Conservation (phyloP, 2,888 invertebrate genomes). For the Timema cristinae region DNA sequence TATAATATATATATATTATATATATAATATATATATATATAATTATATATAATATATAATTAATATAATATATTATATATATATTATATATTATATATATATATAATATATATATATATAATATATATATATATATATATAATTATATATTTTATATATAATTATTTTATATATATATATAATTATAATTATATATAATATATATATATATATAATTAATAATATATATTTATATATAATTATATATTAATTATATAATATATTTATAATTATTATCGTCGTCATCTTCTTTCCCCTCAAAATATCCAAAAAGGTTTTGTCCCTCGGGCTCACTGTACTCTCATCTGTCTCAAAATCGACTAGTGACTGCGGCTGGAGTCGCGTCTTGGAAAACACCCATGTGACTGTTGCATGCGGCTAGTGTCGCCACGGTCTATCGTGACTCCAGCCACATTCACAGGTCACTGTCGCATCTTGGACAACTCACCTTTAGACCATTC, state of each 20-base stretch:
- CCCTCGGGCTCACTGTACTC: too few species aligned
- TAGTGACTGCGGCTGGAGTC: too few species aligned
- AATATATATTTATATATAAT: slow-evolving; percentile 12
- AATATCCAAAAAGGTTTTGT: too few species aligned
- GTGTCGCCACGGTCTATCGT: too few species aligned
- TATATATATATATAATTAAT: background rate
- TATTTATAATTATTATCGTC: background rate
- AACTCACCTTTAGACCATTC: too few species aligned
- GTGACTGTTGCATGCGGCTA: too few species aligned
- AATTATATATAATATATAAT: background rate
- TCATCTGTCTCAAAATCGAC: too few species aligned
- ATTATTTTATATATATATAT: background rate
- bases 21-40: background rate
- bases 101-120: background rate
- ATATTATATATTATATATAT: background rate
- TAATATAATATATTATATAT: background rate
- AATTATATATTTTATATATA: background rate
- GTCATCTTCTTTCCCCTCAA: too few species aligned
- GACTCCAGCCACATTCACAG: too few species aligned
- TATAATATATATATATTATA: too few species aligned
- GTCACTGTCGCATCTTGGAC: too few species aligned
- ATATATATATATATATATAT: background rate
- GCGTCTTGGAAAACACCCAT: too few species aligned
- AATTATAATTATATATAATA: slow-evolving; percentile 7
- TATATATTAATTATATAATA: background rate